Percentiles rank a stretch among this genome's conserved stretches.
Conservation (phyloP, 2,797 vertebrate species). For the Sarcophilus harrisii region DNA sequence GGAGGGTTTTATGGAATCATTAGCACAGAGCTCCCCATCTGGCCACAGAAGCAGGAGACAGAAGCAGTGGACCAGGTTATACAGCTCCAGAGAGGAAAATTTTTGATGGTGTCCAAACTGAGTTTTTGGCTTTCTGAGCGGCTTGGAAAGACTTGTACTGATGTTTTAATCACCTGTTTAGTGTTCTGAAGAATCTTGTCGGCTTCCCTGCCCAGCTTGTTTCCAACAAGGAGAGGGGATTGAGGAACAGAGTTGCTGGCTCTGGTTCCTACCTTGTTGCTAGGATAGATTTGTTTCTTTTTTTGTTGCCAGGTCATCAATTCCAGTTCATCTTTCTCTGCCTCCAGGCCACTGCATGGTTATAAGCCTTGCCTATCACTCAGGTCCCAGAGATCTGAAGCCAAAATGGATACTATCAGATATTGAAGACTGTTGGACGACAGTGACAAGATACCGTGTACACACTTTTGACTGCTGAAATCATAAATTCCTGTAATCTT, state of each 20-base stretch:
- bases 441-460: background rate
- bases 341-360: slow-evolving; percentile 11
- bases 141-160: slow-evolving; percentile 80
- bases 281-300: slow-evolving; percentile 59
- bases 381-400: slow-evolving; percentile 14
- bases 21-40: slow-evolving; percentile 67
- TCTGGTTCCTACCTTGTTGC: background rate
- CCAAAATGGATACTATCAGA: background rate
- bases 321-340: slow-evolving; percentile 39
- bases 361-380: slow-evolving; percentile 51
- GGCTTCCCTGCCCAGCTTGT: slow-evolving; percentile 55
- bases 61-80: slow-evolving; percentile 69
- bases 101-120: slow-evolving; percentile 80
- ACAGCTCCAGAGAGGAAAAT: slow-evolving; percentile 76
- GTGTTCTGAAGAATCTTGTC: slow-evolving; percentile 76
- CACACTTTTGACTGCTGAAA: background rate
- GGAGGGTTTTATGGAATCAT: slow-evolving; percentile 68
- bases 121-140: slow-evolving; percentile 74
- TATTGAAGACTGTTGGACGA: background rate
- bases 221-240: slow-evolving; percentile 66
- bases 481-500: background rate
- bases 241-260: slow-evolving; percentile 57
- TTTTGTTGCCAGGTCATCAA: slow-evolving; percentile 41
- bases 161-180: slow-evolving; percentile 83
- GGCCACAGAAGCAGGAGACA: slow-evolving; percentile 69